Evolutionary conservation across 2,888 invertebrate genomes (phyloP).

Genomic region (Pardosa pseudoannulata): DNA sequence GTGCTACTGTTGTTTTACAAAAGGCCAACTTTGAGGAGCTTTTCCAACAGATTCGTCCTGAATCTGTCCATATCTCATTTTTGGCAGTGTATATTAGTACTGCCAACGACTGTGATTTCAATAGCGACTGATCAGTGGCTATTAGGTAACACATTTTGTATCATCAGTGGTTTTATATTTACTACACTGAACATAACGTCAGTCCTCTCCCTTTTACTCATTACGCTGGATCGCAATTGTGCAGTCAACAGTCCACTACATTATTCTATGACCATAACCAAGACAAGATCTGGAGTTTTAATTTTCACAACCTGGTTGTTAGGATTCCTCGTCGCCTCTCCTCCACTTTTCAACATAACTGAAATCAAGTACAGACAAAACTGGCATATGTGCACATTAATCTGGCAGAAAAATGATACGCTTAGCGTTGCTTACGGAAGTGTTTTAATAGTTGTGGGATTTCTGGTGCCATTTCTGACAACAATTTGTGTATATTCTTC

Average conservation of each 20-base stretch:
- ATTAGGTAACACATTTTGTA: conserved; percentile 78
- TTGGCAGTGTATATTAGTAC: conserved; percentile 78
- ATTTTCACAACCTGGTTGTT: conserved; percentile 78
- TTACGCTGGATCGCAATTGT: conserved; percentile 83
- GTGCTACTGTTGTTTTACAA: conserved; percentile 86
- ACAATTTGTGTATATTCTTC: conserved; percentile 86
- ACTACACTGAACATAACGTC: conserved; percentile 81
- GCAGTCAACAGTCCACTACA: conserved; percentile 83
- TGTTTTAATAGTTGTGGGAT: conserved; percentile 78
- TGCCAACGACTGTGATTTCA: conserved; percentile 78
- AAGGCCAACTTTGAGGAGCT: conserved; percentile 85
- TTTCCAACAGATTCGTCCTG: conserved; percentile 84
- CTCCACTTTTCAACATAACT: conserved; percentile 77
- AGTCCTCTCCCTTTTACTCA: conserved; percentile 82
- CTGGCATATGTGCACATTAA: conserved; percentile 75
- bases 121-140: conserved; percentile 77
- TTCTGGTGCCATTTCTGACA: conserved; percentile 79
- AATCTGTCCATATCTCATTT: conserved; percentile 81
- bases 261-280: conserved; percentile 81
- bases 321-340: conserved; percentile 78
- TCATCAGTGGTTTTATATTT: conserved; percentile 82
- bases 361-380: conserved; percentile 62
- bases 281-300: conserved; percentile 78
- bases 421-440: conserved; percentile 77
- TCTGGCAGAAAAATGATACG: conserved; percentile 75